Percentiles rank a stretch among this genome's conserved stretches.
Evolutionary conservation across 2,888 invertebrate species (phyloP).

Genomic region (Parnassius apollo): DNA sequence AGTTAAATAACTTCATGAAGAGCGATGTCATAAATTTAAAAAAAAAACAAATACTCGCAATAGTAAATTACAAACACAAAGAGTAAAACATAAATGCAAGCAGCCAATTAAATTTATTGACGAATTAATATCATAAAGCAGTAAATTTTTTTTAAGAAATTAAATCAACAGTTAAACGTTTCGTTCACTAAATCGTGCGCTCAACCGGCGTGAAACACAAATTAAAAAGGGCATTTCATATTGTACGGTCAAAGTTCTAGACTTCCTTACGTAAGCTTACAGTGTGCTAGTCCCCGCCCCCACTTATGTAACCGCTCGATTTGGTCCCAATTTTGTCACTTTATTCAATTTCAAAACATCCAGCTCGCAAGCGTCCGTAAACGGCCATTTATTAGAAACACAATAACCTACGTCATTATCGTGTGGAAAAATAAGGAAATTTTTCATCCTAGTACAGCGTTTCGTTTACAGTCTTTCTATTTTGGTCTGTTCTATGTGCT

Average conservation of each 20-base stretch:
- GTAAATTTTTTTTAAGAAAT: not conserved
- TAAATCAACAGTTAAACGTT: not conserved
- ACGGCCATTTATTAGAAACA: conserved; percentile 12
- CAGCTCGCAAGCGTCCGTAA: conserved; percentile 2
- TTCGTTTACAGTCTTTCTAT: not conserved
- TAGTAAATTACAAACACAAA: too few relatives aligned
- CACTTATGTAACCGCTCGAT: conserved; percentile 72
- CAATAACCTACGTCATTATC: conserved; percentile 1
- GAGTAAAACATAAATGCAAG: too few relatives aligned
- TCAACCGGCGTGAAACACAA: conserved; percentile 33
- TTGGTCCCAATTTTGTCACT: conserved; percentile 29
- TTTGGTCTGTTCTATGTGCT: not conserved
- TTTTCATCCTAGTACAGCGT: not conserved
- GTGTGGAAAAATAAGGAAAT: not conserved
- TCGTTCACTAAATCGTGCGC: conserved; percentile 13
- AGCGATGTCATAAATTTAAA: not conserved
- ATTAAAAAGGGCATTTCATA: conserved; percentile 41
- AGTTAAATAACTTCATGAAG: not conserved
- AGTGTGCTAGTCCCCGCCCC: conserved; percentile 53
- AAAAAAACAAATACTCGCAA: not conserved
- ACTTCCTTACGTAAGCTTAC: conserved; percentile 72
- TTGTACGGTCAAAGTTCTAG: conserved; percentile 45
- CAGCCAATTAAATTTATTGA: too few relatives aligned
- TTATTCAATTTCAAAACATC: conserved; percentile 17
- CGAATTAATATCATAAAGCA: too few relatives aligned